Percentiles rank a stretch among this genome's conserved stretches.
phyloP scores from a whole-genome alignment of 1,140 invertebrate genomes.

The Zophobas morio region DNA sequence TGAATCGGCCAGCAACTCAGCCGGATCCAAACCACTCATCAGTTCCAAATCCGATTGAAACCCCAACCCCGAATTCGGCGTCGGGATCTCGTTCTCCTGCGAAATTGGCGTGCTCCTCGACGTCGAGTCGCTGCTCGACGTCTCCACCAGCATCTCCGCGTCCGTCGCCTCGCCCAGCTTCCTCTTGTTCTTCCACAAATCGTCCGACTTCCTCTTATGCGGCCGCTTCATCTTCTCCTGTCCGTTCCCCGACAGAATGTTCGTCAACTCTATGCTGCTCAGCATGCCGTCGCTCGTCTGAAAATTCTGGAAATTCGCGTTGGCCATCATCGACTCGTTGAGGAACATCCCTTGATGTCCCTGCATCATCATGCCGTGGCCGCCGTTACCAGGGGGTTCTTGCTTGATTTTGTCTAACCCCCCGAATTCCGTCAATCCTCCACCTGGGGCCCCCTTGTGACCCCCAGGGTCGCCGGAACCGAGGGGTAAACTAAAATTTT shows the following conservation, averaged over 20 bases:
- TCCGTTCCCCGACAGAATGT: conserved; percentile 59
- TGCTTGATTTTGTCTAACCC: conserved; percentile 71
- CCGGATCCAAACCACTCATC: no score
- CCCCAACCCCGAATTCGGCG: conserved; percentile 74
- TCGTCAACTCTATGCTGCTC: conserved; percentile 63
- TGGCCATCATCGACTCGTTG: conserved; percentile 63
- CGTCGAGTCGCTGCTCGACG: conserved; percentile 78
- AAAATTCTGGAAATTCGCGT: conserved; percentile 64
- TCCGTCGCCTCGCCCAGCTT: conserved; percentile 68
- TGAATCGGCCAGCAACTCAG: no score
- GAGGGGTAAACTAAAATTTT: conserved; percentile 69
- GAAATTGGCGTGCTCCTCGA: conserved; percentile 73
- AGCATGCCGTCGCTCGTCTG: conserved; percentile 60
- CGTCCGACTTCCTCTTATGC: conserved; percentile 70
- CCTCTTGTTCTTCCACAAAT: conserved; percentile 71
- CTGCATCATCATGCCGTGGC: conserved; percentile 63
- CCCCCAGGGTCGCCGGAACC: conserved; percentile 66
- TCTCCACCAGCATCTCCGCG: conserved; percentile 72
- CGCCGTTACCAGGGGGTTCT: conserved; percentile 69
- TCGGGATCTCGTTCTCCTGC: conserved; percentile 69
- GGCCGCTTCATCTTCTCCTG: conserved; percentile 58
- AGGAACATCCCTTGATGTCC: conserved; percentile 63
- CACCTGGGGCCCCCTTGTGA: conserved; percentile 68
- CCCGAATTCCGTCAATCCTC: conserved; percentile 69
- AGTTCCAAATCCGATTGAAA: no score